phyloP scores from a whole-genome alignment of 2,797 vertebrate genomes.

The Adelosebastes latens region DNA sequence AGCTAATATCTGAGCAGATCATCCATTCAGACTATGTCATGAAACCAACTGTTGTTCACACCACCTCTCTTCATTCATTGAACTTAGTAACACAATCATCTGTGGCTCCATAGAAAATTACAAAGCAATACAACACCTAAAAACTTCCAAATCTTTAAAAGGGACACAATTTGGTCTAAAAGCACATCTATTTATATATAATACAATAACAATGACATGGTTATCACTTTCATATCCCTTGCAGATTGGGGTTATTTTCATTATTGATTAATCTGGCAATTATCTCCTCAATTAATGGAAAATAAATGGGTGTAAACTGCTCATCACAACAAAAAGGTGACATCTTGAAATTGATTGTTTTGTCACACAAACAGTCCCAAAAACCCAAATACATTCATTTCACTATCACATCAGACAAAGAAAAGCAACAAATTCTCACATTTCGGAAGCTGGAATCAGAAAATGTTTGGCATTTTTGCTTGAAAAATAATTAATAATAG shows the following conservation, averaged over 20 bases:
- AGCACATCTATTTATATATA: background rate
- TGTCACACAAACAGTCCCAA: background rate
- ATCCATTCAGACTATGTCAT: constrained; percentile 22
- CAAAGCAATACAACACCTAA: background rate
- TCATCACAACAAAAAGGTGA: background rate
- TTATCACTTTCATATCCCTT: background rate
- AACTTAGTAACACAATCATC: background rate
- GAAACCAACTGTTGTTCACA: constrained; percentile 29
- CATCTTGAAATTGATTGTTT: background rate
- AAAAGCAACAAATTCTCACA: background rate
- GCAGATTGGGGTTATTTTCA: background rate
- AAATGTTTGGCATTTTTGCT: background rate
- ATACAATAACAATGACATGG: background rate
- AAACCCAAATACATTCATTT: background rate
- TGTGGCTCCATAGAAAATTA: background rate
- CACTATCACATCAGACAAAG: background rate
- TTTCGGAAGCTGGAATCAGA: too few relatives aligned
- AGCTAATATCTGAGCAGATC: constrained; percentile 10
- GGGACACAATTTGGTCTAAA: background rate
- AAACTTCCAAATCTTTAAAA: background rate
- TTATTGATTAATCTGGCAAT: background rate
- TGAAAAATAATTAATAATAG: background rate
- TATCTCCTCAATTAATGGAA: background rate
- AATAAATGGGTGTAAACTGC: background rate
- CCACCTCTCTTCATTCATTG: background rate